These are phyloP conservation scores for Heliornis fulica DNA, from an alignment of 2,113 vertebrate genomes.

Conservation along the genomic window DNA sequence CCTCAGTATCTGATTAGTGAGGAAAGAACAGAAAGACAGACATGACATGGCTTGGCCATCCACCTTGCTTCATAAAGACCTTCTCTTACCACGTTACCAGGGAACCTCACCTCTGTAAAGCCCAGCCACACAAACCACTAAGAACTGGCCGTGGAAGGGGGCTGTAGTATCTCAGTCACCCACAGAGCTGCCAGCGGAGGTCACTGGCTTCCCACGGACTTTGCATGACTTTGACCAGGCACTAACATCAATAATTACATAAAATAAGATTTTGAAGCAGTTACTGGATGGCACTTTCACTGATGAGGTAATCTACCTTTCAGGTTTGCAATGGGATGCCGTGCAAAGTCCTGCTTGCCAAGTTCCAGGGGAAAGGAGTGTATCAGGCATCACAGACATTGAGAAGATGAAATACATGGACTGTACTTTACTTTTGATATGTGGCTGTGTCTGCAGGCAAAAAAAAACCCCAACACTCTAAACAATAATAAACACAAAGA, in stretches of 20 bases:
- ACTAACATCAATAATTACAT: not conserved
- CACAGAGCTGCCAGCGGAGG: not conserved
- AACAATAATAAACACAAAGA: not conserved
- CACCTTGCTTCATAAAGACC: not conserved
- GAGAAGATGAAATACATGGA: not conserved
- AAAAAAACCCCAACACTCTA: too few relatives aligned
- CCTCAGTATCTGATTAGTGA: not conserved
- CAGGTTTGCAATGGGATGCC: not conserved
- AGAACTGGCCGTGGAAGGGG: not conserved
- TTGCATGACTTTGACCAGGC: not conserved
- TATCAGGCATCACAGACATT: not conserved
- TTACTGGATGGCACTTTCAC: not conserved
- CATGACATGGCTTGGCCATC: not conserved
- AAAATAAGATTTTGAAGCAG: not conserved
- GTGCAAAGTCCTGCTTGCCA: not conserved
- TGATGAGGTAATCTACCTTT: not conserved
- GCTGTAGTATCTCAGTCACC: not conserved
- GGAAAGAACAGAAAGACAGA: not conserved
- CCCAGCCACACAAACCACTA: rapidly evolving
- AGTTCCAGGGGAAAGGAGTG: not conserved
- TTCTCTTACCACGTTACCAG: not conserved
- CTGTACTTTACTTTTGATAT: not conserved
- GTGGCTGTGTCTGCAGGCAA: not conserved
- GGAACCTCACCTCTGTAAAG: not conserved
- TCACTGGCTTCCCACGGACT: not conserved